Evolutionary conservation across 2,888 invertebrate genomes (phyloP).

Genomic region (Caenorhabditis afra): DNA sequence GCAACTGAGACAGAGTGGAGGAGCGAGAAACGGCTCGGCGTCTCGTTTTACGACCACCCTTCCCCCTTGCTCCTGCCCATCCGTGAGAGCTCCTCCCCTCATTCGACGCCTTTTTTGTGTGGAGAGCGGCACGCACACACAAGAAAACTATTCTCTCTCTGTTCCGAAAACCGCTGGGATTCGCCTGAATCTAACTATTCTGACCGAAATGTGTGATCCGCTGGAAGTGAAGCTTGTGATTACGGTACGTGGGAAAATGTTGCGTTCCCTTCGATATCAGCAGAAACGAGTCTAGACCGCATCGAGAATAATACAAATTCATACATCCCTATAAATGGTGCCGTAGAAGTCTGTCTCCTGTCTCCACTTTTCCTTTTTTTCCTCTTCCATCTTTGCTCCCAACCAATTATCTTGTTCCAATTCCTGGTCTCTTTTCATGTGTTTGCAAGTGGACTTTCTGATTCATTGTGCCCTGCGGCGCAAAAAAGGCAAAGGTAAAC

Average conservation of each 20-base stretch:
- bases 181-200: background rate
- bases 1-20: slow-evolving; percentile 13
- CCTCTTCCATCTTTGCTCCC: slow-evolving; percentile 3
- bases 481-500: slow-evolving; percentile 49
- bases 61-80: slow-evolving; percentile 20
- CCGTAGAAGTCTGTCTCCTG: background rate
- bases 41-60: slow-evolving; percentile 55
- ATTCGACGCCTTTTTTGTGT: slow-evolving; percentile 50
- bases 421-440: slow-evolving; percentile 1
- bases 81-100: slow-evolving; percentile 51
- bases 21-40: slow-evolving; percentile 1
- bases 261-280: background rate
- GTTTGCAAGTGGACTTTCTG: slow-evolving; percentile 23
- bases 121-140: slow-evolving; percentile 38
- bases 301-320: background rate
- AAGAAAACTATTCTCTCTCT: slow-evolving; percentile 31
- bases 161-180: background rate
- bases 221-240: slow-evolving; percentile 47
- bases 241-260: slow-evolving; percentile 31
- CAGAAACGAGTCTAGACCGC: too few species aligned
- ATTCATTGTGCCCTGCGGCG: slow-evolving; percentile 29
- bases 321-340: too few species aligned
- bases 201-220: slow-evolving; percentile 37
- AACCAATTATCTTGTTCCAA: slow-evolving; percentile 34
- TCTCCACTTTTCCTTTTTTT: slow-evolving; percentile 1